Base-by-base conservation (phyloP, 2,888 invertebrate species). In the Aporophyla nigra region DNA sequence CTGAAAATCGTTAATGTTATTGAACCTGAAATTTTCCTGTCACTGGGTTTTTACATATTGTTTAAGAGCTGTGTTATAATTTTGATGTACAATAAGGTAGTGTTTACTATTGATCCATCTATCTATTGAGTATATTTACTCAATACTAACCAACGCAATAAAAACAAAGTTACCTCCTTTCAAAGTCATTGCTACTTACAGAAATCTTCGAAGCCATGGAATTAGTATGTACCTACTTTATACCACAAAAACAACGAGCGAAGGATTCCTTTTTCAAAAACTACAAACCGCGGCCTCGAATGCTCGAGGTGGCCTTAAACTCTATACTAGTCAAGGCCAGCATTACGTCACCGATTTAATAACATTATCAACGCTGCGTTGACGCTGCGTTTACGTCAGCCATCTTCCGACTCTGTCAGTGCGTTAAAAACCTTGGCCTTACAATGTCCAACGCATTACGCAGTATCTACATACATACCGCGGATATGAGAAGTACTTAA, bases 381-480 rank as follows among this genome's bases (percentile, higher is more conserved):
- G 63, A 79, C 83, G 82, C 59, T 68, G 74, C 82, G 82, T 72
- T 58, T 43, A 74, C 56, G 75, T 71, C 59, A 59, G 58, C 33
- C 21, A 62, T 62, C 54, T 51, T 66, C 54, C 53, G 76, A 56
- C 63, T 51, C 53, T 65, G 58, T 33, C 72, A 61, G 14, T 74
- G 67, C 74, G 70, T 71, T 68, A 53, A 59, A 71, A 71, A 75
- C 78, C 85, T 82, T 78, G 85, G 83, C 85, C 83, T 84, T 82
- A 74, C 70, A 58, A 68, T 66, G 65, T 71, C 58, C 27, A 62
- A 82, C 65, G 61, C 59, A 69, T 70, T 61, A 71, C 78, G 59
- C 53, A 49, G 40, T 76, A 61, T 77, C 27, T 40, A 70, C 27
- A 27, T 61, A 84, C 68, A 27, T 61, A 84, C 68, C 70, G 62